Base-by-base conservation (phyloP, 2,113 vertebrate species). In the Urocitellus parryii region DNA sequence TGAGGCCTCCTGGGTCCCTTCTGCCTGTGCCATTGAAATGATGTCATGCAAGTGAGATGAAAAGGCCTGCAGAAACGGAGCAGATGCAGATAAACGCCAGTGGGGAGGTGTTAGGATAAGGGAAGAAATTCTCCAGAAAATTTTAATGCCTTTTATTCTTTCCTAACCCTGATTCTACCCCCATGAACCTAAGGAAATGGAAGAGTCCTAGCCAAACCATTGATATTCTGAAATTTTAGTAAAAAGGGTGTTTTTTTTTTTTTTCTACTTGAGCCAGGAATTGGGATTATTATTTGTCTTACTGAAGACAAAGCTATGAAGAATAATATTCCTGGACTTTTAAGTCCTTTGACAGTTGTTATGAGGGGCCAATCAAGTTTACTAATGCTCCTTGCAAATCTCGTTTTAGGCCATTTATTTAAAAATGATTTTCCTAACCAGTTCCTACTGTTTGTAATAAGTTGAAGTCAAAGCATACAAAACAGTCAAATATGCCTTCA, bases 1-100 rank as follows among this genome's bases (percentile, higher is more conserved):
- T 99, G 99, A 99, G 98, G 84, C 87, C 85, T 45, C 53, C 0
- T n/a, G 91, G 58, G 0, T 53, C 73, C 78, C 61, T 67, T 76
- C 61, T 37, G 51, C 37, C 16, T 13, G 1, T 34, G 32, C 27
- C 65, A 48, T 14, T 90, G 90, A 53, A 53, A 16, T 2, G 4
- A 25, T 67, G 58, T 7, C 81, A 39, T 14, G 11, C 29, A 25
- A 1, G 72, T 72, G 29, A 51, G 63, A 17, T 8, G 4, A 76
- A 73, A 67, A 37, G 39, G 27, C 70, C 74, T 83, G 42, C 37
- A 93, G 78, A 53, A 14, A 24, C 58, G 4, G 42, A 89, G 88
- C 12, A 39, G 45, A 9, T 8, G 24, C 34, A 18, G 37, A 91
- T 6, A 51, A 77, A 37, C 37, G 17, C 16, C 51, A 88, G 20